phyloP scores from a whole-genome alignment of 1,140 invertebrate genomes.

The Caenorhabditis brenneri region DNA sequence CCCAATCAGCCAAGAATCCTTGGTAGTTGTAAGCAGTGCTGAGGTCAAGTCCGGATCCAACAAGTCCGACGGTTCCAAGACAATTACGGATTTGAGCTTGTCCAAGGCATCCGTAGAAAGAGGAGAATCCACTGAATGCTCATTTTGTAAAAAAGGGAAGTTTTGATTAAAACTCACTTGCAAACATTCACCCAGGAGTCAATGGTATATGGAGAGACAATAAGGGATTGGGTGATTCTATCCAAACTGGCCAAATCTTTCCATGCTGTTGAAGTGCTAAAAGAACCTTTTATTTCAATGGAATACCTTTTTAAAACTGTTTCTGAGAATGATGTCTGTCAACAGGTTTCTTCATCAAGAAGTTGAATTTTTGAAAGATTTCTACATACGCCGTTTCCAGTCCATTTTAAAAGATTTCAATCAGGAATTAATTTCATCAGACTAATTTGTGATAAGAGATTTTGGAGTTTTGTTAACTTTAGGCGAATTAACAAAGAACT shows the following conservation, averaged over 20 bases:
- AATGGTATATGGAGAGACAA: conserved; percentile 24
- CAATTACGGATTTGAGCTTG: conserved; percentile 33
- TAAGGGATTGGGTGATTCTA: conserved; percentile 10
- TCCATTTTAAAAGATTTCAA: too few species aligned
- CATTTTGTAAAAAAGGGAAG: not conserved
- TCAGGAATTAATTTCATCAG: too few species aligned
- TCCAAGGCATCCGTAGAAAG: conserved; percentile 45
- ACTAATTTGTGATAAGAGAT: too few species aligned
- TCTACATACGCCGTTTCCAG: too few species aligned
- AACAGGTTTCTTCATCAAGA: too few species aligned
- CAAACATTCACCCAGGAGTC: conserved; percentile 32
- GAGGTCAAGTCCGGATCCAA: conserved; percentile 14
- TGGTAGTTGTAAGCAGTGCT: conserved; percentile 30
- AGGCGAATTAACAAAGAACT: too few species aligned
- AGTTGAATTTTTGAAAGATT: too few species aligned
- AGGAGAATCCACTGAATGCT: conserved; percentile 44
- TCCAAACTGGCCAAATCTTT: conserved; percentile 12
- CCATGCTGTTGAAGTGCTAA: conserved; percentile 32
- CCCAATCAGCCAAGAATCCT: conserved; percentile 39
- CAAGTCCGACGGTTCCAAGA: conserved; percentile 45
- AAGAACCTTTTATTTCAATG: not conserved
- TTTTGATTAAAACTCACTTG: conserved; percentile 18
- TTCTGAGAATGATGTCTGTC: too few species aligned
- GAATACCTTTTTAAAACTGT: too few species aligned
- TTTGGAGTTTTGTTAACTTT: too few species aligned